Percentiles rank a stretch among this genome's conserved stretches.
phyloP scores from a whole-genome alignment of 2,888 invertebrate genomes.

The Hermaeophaga mercurialis region DNA sequence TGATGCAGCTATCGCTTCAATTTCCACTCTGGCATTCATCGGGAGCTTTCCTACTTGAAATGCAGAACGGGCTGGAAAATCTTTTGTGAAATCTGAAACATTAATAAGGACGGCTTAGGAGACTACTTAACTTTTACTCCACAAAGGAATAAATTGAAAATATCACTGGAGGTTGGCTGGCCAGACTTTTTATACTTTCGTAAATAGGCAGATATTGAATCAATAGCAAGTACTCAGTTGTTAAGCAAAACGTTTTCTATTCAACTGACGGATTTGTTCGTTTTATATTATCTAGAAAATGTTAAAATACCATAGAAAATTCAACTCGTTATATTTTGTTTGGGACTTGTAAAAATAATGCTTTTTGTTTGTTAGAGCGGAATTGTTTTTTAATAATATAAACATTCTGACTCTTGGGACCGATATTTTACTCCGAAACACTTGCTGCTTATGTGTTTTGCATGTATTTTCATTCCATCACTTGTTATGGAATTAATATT shows the following conservation, averaged over 20 bases:
- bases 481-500: too few relatives aligned
- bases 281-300: too few relatives aligned
- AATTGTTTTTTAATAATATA: too few relatives aligned
- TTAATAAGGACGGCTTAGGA: conserved; percentile 16
- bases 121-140: conserved; percentile 14
- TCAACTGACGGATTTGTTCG: too few relatives aligned
- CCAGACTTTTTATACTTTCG: not conserved
- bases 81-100: conserved; percentile 53
- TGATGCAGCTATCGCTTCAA: conserved; percentile 83
- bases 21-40: conserved; percentile 78
- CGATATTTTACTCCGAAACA: too few relatives aligned
- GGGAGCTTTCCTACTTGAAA: conserved; percentile 84
- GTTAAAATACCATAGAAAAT: too few relatives aligned
- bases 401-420: too few relatives aligned
- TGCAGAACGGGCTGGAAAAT: conserved; percentile 82
- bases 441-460: too few relatives aligned
- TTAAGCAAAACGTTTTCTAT: conserved; percentile 3
- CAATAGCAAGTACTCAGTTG: not conserved
- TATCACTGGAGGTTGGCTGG: conserved; percentile 6
- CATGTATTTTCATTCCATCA: too few relatives aligned
- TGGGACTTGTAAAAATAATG: too few relatives aligned
- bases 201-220: conserved; percentile 4
- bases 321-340: too few relatives aligned
- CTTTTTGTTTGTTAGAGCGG: too few relatives aligned
- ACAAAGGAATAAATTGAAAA: conserved; percentile 17